phyloP scores from a whole-genome alignment of 2,888 invertebrate species.

The Geotrupes spiniger region DNA sequence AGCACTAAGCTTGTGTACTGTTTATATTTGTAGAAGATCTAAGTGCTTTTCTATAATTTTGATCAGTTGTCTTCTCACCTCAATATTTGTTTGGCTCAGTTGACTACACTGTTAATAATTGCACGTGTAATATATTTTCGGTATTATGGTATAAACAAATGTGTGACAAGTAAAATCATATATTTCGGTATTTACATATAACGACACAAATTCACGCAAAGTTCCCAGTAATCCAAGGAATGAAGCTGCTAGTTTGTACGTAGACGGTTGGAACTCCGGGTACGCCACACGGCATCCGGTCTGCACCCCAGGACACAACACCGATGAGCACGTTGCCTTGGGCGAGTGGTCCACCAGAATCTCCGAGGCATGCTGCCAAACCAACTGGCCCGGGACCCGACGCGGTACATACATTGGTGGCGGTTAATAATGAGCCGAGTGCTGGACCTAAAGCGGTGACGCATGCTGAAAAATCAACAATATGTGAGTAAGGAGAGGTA shows the following conservation, averaged over 20 bases:
- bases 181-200: no score
- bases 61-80: no score
- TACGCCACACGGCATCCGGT: constrained; percentile 55
- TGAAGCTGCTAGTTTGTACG: constrained; percentile 52
- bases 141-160: no score
- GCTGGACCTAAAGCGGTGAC: constrained; percentile 9
- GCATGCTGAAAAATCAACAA: constrained; percentile 18
- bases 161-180: background rate
- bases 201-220: no score
- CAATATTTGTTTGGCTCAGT: no score
- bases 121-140: no score
- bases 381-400: constrained; percentile 54
- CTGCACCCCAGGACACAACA: constrained; percentile 56
- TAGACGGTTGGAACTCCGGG: constrained; percentile 55
- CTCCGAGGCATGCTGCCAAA: constrained; percentile 54
- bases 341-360: constrained; percentile 59
- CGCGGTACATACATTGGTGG: constrained; percentile 53
- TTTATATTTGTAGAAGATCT: no score
- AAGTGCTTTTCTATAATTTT: no score
- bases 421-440: constrained; percentile 14
- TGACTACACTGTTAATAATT: no score
- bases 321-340: constrained; percentile 44
- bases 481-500: no score
- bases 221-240: constrained; percentile 48
- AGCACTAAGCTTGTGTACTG: no score